Evolutionary conservation across 1,140 invertebrate species (phyloP).

Genomic region (Glomeris maerens): DNA sequence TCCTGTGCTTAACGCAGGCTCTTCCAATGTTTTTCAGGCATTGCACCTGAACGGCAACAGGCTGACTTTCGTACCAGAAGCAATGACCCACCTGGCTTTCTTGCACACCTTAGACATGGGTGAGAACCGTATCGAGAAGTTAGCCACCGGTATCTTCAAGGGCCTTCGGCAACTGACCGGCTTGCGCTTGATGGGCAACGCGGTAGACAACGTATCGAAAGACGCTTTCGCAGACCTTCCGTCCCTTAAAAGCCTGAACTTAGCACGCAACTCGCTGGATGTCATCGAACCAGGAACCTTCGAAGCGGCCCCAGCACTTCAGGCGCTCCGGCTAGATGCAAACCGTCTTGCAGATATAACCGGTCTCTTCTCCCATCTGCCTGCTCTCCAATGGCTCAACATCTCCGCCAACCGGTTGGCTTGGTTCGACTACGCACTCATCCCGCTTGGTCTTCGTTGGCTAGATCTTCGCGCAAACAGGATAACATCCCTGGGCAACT

Average conservation of each 20-base stretch:
- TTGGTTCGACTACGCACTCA: conserved; percentile 76
- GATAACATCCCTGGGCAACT: conserved; percentile 68
- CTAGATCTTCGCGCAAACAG: conserved; percentile 79
- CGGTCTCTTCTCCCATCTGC: conserved; percentile 65
- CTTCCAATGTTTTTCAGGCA: too few species aligned
- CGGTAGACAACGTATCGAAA: conserved; percentile 67
- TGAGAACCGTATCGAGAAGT: conserved; percentile 56
- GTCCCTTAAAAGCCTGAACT: conserved; percentile 68
- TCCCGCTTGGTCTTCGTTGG: conserved; percentile 68
- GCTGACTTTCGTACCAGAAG: conserved; percentile 52
- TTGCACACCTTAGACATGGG: conserved; percentile 63
- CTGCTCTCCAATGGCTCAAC: conserved; percentile 72
- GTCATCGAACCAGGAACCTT: conserved; percentile 68
- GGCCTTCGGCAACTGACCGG: conserved; percentile 66
- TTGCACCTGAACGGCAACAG: conserved; percentile 68
- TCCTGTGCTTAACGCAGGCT: too few species aligned
- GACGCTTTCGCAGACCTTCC: conserved; percentile 64
- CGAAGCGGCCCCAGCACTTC: conserved; percentile 56
- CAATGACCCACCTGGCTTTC: conserved; percentile 55
- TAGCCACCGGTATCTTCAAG: conserved; percentile 63
- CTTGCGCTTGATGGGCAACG: conserved; percentile 70
- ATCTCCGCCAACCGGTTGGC: conserved; percentile 77
- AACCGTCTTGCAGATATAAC: conserved; percentile 72
- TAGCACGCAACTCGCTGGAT: conserved; percentile 68
- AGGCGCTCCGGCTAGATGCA: conserved; percentile 70